Conservation (phyloP, 2,797 vertebrate genomes). For the Smutsia temminckii region DNA sequence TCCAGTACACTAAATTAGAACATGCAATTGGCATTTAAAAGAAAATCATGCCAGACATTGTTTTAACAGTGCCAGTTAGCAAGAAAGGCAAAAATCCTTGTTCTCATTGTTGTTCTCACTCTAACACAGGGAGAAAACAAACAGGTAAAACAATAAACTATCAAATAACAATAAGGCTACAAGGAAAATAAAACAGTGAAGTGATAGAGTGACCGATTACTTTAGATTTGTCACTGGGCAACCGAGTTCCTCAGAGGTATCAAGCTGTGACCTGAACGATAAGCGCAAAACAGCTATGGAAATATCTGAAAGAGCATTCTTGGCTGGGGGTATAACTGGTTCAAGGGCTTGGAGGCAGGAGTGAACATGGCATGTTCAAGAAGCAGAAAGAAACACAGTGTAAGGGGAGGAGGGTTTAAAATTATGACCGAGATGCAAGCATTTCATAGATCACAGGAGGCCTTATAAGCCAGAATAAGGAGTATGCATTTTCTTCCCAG, state of each 20-base stretch:
- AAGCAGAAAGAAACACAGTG: not conserved
- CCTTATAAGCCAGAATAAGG: not conserved
- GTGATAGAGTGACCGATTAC: not conserved
- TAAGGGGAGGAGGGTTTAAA: not conserved
- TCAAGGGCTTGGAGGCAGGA: not conserved
- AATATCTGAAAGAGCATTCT: not conserved
- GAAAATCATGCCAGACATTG: conserved; percentile 28
- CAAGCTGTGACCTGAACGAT: conserved; percentile 19
- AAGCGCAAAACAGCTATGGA: not conserved
- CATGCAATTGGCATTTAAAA: conserved; percentile 31
- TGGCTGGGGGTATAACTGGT: not conserved
- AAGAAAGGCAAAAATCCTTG: conserved; percentile 29
- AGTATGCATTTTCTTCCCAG: not conserved
- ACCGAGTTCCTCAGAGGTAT: not conserved
- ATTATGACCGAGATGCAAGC: not conserved
- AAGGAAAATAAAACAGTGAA: not conserved
- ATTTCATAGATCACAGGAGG: not conserved
- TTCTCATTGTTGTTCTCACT: not conserved
- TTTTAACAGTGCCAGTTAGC: conserved; percentile 33
- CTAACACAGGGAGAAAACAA: not conserved
- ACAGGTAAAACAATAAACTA: conserved; percentile 41
- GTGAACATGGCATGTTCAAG: not conserved
- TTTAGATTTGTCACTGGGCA: conserved; percentile 21
- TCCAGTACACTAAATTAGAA: conserved; percentile 5
- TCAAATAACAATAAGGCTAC: not conserved